Conservation (phyloP, 2,113 vertebrate species). For the Brevimyrus niger region DNA sequence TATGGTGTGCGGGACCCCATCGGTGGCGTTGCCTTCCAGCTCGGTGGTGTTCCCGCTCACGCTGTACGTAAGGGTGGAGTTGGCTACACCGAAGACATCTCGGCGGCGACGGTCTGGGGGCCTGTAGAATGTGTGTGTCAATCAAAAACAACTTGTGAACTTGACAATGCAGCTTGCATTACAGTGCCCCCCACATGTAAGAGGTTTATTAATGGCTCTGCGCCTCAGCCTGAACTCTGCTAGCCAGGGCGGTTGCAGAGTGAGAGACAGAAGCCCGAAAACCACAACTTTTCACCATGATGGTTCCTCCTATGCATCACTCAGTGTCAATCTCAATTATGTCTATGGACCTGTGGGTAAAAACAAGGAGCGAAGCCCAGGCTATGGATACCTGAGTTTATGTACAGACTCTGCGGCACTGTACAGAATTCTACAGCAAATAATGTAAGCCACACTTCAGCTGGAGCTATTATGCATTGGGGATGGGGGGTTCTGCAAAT, state of each 20-base stretch:
- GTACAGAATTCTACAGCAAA: no score
- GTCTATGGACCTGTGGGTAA: not conserved
- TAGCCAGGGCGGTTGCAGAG: not conserved
- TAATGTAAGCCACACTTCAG: no score
- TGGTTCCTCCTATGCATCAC: not conserved
- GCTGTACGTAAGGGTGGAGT: slow-evolving; percentile 60
- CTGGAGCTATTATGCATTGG: no score
- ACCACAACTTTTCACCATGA: not conserved
- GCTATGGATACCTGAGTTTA: slow-evolving; percentile 23
- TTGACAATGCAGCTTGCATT: not conserved
- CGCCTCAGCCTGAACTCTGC: not conserved
- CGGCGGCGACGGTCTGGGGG: slow-evolving; percentile 77
- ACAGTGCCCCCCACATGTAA: not conserved
- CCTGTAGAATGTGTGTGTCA: slow-evolving; percentile 41
- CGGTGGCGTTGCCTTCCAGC: slow-evolving; percentile 65
- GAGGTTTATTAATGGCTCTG: not conserved
- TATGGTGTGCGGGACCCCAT: slow-evolving; percentile 57
- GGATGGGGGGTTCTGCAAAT: no score
- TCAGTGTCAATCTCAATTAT: not conserved
- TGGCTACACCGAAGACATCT: slow-evolving; percentile 71
- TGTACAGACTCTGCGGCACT: not conserved
- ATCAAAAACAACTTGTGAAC: not conserved
- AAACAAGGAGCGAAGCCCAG: not conserved
- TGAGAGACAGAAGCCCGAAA: not conserved
- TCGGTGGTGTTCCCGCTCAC: slow-evolving; percentile 49